Evolutionary conservation across 2,797 vertebrate species (phyloP).

Genomic region (Enteromius argenteus): DNA sequence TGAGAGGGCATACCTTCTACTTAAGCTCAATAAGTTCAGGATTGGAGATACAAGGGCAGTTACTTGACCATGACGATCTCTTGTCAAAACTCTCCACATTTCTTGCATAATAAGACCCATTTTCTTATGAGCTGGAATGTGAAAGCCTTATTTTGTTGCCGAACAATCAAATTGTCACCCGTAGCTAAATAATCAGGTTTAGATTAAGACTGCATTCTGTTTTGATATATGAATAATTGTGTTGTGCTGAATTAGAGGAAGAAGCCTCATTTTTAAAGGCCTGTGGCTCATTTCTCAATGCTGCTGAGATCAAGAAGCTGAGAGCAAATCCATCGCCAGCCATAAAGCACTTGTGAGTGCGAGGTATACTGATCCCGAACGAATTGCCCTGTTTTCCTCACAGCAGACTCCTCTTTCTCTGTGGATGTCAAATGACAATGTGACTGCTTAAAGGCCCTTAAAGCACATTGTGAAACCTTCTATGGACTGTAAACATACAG

Average conservation of each 20-base stretch:
- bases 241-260: neutral
- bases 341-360: constrained; percentile 11
- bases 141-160: neutral
- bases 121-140: neutral
- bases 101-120: neutral
- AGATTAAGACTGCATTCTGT: constrained; percentile 7
- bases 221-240: constrained; percentile 24
- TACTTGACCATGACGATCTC: neutral
- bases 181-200: constrained; percentile 9
- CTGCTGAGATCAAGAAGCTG: constrained; percentile 28
- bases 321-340: constrained; percentile 16
- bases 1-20: constrained; percentile 33
- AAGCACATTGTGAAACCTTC: constrained; percentile 24
- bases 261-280: neutral
- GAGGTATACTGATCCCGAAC: neutral
- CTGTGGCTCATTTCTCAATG: constrained; percentile 32
- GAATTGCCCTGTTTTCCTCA: constrained; percentile 16
- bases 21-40: no score
- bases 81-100: constrained; percentile 1
- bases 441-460: neutral
- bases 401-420: constrained; percentile 26
- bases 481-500: neutral
- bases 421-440: constrained; percentile 22
- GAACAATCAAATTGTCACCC: neutral
- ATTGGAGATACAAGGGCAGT: neutral